Conservation (phyloP, 2,113 vertebrate genomes). For the Hoplias malabaricus region DNA sequence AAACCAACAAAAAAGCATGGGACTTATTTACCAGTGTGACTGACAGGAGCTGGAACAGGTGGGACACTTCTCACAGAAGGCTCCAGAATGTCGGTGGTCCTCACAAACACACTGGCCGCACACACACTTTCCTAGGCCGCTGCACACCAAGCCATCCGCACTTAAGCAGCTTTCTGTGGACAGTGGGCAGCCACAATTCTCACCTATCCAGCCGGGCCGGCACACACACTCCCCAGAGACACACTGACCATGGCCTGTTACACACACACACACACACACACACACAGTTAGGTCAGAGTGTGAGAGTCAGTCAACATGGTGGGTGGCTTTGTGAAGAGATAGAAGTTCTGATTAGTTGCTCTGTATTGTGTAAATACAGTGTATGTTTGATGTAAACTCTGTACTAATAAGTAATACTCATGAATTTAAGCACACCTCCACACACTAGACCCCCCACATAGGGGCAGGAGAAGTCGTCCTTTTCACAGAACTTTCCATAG, state of each 20-base stretch:
- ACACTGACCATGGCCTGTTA: constrained; percentile 87
- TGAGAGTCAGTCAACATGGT: no score
- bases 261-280: constrained; percentile 17
- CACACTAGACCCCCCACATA: constrained; percentile 83
- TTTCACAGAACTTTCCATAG: constrained; percentile 91
- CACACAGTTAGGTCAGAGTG: no score
- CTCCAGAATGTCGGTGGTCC: constrained; percentile 79
- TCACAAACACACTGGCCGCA: constrained; percentile 90
- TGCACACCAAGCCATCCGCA: constrained; percentile 81
- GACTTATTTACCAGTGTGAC: constrained; percentile 82
- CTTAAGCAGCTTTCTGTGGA: constrained; percentile 80
- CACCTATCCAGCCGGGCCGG: constrained; percentile 84
- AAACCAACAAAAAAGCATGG: no score
- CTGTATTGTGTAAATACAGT: no score
- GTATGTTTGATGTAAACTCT: no score
- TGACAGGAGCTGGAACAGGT: constrained; percentile 82
- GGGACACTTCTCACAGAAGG: constrained; percentile 87
- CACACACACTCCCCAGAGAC: constrained; percentile 85
- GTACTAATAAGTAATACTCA: no score
- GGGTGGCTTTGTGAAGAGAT: no score
- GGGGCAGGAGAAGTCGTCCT: constrained; percentile 92
- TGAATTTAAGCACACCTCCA: constrained; percentile 80
- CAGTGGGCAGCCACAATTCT: constrained; percentile 81
- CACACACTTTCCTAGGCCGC: constrained; percentile 83
- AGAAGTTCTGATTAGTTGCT: no score